phyloP scores from a whole-genome alignment of 2,888 invertebrate species.

The Trachelus troglodyta region DNA sequence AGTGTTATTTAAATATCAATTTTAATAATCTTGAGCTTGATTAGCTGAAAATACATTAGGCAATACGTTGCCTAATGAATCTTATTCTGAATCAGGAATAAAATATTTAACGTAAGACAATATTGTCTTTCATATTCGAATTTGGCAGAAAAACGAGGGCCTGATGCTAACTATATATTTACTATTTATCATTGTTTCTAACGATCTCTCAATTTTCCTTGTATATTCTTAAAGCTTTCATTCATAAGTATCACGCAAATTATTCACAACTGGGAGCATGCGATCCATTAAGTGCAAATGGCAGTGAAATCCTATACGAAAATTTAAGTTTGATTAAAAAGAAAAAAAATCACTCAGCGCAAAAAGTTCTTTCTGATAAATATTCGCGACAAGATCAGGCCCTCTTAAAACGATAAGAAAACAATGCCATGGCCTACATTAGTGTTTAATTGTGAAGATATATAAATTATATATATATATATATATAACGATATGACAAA shows the following conservation, averaged over 20 bases:
- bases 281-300: not conserved
- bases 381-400: conserved; percentile 25
- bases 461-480: conserved; percentile 24
- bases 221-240: not conserved
- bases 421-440: conserved; percentile 59
- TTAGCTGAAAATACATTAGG: conserved; percentile 26
- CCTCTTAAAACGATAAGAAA: conserved; percentile 43
- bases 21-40: conserved; percentile 19
- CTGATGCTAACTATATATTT: conserved; percentile 29
- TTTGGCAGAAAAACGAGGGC: conserved; percentile 39
- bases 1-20: conserved; percentile 15
- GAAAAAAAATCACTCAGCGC: not conserved
- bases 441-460: conserved; percentile 46
- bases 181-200: not conserved
- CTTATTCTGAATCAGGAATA: conserved; percentile 41
- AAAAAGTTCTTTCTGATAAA: not conserved
- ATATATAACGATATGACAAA: conserved; percentile 18
- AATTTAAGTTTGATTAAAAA: not conserved
- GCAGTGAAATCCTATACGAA: not conserved
- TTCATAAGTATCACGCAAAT: not conserved
- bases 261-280: not conserved
- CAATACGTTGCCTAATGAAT: conserved; percentile 26
- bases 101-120: conserved; percentile 43
- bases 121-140: conserved; percentile 43
- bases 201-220: not conserved